Conservation (phyloP, 53 echinoderm and acorn worm genomes). For the Apostichopus leukothele region DNA sequence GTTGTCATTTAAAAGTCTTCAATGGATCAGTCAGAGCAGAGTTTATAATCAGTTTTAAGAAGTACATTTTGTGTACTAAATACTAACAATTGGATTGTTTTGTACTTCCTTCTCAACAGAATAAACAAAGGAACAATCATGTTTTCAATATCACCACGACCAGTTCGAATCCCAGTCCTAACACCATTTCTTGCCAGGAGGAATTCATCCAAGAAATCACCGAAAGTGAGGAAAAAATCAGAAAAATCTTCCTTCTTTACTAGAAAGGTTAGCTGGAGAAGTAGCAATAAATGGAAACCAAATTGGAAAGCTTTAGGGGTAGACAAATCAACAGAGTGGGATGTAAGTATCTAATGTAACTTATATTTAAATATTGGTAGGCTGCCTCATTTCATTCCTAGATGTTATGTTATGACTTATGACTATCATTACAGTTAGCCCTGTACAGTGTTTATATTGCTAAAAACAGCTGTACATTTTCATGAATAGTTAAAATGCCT, state of each 20-base stretch:
- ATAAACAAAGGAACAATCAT: background rate
- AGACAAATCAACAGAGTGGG: conserved; percentile 39
- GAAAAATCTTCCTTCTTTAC: conserved; percentile 13
- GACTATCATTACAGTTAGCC: too few relatives aligned
- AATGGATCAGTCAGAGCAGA: too few relatives aligned
- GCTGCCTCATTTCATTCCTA: too few relatives aligned
- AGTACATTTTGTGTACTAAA: background rate
- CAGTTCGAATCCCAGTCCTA: conserved; percentile 15
- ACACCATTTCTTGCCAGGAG: conserved; percentile 32
- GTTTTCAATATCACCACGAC: conserved; percentile 43
- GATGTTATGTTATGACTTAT: too few relatives aligned
- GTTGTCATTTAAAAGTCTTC: too few relatives aligned
- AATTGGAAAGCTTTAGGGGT: conserved; percentile 38
- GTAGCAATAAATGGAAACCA: conserved; percentile 42
- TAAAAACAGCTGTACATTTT: too few relatives aligned
- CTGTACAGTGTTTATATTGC: too few relatives aligned
- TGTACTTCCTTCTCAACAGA: background rate
- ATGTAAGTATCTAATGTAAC: conserved; percentile 16
- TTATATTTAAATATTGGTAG: too few relatives aligned
- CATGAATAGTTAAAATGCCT: too few relatives aligned
- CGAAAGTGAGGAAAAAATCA: conserved; percentile 36
- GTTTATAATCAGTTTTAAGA: too few relatives aligned
- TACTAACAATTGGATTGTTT: background rate
- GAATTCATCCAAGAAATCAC: conserved; percentile 30
- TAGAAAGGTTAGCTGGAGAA: conserved; percentile 30